A percentile compares a stretch with the other conserved stretches of the same genome.
Evolutionary conservation across 2,797 vertebrate genomes (phyloP).

Genomic region (Buceros bicornis): DNA sequence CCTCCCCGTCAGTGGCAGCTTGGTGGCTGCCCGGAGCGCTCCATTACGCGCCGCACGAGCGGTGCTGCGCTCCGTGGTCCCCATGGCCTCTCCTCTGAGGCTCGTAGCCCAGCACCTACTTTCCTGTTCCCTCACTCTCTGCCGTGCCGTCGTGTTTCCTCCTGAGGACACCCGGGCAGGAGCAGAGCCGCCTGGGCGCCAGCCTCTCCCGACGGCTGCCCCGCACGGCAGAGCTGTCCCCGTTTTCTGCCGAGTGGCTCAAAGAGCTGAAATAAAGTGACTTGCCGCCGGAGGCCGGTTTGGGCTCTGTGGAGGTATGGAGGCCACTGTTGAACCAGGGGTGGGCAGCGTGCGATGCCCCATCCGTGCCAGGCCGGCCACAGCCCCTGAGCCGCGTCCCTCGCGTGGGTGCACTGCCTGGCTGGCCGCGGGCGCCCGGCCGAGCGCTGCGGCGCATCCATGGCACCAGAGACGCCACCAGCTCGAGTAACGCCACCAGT

Average conservation of each 20-base stretch:
- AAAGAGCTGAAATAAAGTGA: neutral
- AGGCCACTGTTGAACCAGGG: neutral
- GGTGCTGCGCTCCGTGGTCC: no score
- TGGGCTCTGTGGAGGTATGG: neutral
- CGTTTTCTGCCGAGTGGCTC: neutral
- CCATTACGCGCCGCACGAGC: no score
- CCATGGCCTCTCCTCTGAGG: neutral
- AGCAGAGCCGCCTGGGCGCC: neutral
- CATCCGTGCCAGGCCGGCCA: neutral
- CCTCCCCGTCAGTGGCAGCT: no score
- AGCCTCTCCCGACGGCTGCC: neutral
- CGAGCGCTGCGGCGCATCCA: fast-evolving
- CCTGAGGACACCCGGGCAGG: neutral
- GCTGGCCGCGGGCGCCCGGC: neutral
- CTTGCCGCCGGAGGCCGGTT: neutral
- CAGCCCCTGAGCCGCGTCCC: neutral
- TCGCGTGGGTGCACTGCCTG: neutral
- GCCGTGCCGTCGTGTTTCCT: neutral
- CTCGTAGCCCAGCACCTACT: neutral
- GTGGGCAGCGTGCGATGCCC: fast-evolving
- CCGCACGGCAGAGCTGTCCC: neutral
- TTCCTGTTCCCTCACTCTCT: neutral
- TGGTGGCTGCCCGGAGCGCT: no score
- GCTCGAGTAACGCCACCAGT: neutral
- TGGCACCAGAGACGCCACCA: neutral